Conservation (phyloP, 1,140 invertebrate genomes). For the Listronotus bonariensis region DNA sequence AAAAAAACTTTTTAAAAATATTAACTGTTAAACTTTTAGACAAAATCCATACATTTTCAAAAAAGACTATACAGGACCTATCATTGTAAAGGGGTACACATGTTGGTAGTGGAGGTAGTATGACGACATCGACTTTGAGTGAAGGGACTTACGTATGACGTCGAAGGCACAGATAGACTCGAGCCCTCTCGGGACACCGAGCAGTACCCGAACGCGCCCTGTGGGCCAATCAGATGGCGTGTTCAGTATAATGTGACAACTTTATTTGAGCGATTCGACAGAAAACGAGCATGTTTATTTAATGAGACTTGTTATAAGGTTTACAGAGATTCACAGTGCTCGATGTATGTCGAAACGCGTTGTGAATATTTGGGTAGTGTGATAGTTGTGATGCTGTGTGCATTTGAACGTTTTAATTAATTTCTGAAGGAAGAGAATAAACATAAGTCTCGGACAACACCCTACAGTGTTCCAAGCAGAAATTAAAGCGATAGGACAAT, state of each 20-base stretch:
- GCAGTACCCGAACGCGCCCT: conserved; percentile 58
- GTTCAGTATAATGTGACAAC: conserved; percentile 32
- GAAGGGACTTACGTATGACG: conserved; percentile 61
- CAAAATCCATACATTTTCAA: too few species aligned
- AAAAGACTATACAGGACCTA: neutral
- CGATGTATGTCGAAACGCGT: neutral
- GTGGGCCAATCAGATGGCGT: conserved; percentile 39
- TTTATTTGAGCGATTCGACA: neutral
- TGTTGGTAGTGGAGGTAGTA: conserved; percentile 19
- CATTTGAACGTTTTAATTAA: too few species aligned
- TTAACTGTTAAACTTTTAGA: too few species aligned
- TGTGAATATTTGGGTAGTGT: neutral
- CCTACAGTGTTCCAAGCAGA: too few species aligned
- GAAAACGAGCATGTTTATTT: neutral
- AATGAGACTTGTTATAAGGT: too few species aligned
- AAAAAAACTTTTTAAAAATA: too few species aligned
- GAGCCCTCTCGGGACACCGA: conserved; percentile 66
- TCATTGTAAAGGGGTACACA: neutral
- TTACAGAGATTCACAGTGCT: neutral
- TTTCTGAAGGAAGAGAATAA: too few species aligned
- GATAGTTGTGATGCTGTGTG: too few species aligned
- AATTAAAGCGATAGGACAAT: too few species aligned
- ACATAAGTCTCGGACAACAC: too few species aligned
- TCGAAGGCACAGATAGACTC: conserved; percentile 74
- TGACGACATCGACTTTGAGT: conserved; percentile 40